Percentiles rank a stretch among this genome's conserved stretches.
phyloP scores from a whole-genome alignment of 2,797 vertebrate genomes.

The Apogon hyalosoma region DNA sequence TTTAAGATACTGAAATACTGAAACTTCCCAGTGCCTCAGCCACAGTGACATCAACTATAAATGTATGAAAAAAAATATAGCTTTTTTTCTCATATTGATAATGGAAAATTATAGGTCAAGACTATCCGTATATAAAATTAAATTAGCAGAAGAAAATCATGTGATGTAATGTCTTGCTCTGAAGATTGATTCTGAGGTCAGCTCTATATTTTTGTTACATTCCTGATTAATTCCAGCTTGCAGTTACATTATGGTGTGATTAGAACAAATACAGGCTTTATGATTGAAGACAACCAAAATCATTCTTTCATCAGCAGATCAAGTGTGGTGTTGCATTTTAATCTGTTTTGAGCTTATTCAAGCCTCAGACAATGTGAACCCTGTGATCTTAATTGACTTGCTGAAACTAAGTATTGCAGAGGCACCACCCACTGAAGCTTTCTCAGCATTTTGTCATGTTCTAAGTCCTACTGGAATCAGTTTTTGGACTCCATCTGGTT shows the following conservation, averaged over 20 bases:
- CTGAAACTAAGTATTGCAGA: background rate
- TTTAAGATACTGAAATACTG: background rate
- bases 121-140: background rate
- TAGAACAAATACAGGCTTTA: conserved; percentile 16
- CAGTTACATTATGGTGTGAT: background rate
- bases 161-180: background rate
- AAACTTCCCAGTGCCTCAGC: background rate
- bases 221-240: conserved; percentile 21
- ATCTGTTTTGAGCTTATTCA: conserved; percentile 17
- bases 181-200: conserved; percentile 3
- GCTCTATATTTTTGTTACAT: background rate
- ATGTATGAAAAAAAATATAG: background rate
- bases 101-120: background rate
- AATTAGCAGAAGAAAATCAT: background rate
- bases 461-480: background rate
- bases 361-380: conserved; percentile 19
- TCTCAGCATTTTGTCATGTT: conserved; percentile 7
- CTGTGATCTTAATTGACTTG: conserved; percentile 10
- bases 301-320: background rate
- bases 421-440: background rate
- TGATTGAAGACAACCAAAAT: background rate
- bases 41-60: background rate
- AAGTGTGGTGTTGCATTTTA: conserved; percentile 22
- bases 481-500: background rate
- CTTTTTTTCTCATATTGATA: background rate